A percentile compares a stretch with the other conserved stretches of the same genome.
Conservation (phyloP, 2,113 vertebrate genomes). For the Micronycteris hirsuta region DNA sequence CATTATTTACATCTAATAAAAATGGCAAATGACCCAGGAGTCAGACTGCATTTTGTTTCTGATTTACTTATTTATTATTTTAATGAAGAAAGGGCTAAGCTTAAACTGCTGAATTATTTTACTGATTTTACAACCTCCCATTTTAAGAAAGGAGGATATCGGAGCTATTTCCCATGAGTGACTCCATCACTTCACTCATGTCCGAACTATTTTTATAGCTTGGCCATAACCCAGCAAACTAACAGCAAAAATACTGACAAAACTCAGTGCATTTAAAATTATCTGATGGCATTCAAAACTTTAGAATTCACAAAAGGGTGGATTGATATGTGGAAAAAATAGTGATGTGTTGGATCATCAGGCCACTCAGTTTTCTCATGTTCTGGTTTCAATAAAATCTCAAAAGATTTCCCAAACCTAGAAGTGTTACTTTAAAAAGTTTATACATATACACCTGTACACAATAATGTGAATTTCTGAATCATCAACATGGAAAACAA, state of each 20-base stretch:
- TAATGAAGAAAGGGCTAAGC: neutral
- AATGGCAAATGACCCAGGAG: neutral
- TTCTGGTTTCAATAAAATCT: constrained; percentile 10
- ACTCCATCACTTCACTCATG: constrained; percentile 52
- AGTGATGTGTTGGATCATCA: neutral
- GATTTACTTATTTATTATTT: neutral
- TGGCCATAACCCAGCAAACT: constrained; percentile 47
- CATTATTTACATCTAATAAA: neutral
- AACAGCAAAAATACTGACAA: constrained; percentile 34
- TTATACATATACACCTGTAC: neutral
- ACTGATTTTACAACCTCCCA: neutral
- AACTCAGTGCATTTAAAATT: constrained; percentile 3
- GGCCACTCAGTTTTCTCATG: neutral
- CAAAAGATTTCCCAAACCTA: neutral
- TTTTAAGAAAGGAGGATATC: constrained; percentile 27
- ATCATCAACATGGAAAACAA: neutral
- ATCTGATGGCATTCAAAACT: neutral
- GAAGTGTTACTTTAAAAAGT: neutral
- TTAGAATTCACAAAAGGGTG: neutral
- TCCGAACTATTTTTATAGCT: constrained; percentile 66
- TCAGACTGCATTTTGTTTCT: neutral
- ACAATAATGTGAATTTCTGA: constrained; percentile 5
- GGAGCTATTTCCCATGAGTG: constrained; percentile 28
- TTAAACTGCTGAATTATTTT: neutral
- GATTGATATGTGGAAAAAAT: neutral